Base-by-base conservation (phyloP, 2,113 vertebrate species). In the Sakesphorus luctuosus region DNA sequence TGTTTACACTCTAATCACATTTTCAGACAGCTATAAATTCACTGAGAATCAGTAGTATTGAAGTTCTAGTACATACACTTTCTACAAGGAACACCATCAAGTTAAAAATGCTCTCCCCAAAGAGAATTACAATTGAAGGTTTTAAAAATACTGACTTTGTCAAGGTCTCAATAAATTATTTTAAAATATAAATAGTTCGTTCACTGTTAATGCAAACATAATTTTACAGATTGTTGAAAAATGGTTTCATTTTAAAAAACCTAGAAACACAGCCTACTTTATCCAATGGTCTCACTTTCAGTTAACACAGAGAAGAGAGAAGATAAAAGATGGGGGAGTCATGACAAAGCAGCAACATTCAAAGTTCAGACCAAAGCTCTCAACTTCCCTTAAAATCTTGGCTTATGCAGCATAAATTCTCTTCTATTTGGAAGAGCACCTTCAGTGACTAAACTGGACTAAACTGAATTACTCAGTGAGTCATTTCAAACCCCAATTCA, bases 121-220 rank as follows among this genome's bases (percentile, higher is more conserved):
- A 92, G 79, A 94, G 66, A 50, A 84, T 56, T 90, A 84, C 76
- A 89, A 28, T 44, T 71, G n/a, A 88, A 90, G 47, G 53, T 68
- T 94, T 92, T 58, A 95, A 93, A 94, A 96, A 94, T 84, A 96
- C 80, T 93, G 68, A 83, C 91, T 94, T 56, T 75, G 76, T 80
- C 77, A 78, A 89, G 50, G 69, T 77, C 92, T 80, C 80, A 95
- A 95, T 95, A 94, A 94, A 81, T 95, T 88, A 91, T 74, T 95
- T 96, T 74, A 83, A 96, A 96, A 93, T 93, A 90, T 83, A 96
- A 95, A 95, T 79, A 95, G 68, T 81, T 77, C 2, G 3, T 74
- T 96, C 61, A 72, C 36, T 6, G 1, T 71, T 77, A 94, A 94
- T 65, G 75, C 85, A 90, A 94, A 88, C 7, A 5, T 50, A 3